Evolutionary conservation across 2,797 vertebrate genomes (phyloP).

Genomic region (Brachyalestes nurse): DNA sequence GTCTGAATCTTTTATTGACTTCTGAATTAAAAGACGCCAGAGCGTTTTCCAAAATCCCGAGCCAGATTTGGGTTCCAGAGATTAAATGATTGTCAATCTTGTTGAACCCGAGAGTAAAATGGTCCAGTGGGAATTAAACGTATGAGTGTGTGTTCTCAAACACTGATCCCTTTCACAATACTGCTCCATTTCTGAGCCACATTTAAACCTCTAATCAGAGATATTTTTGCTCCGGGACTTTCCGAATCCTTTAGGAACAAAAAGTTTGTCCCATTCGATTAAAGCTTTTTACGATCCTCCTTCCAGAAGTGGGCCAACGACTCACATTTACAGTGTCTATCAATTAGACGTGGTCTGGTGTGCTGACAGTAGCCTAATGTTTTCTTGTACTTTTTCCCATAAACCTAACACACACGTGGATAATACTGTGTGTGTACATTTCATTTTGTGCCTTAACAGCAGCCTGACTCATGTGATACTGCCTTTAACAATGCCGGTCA

Average conservation of each 20-base stretch:
- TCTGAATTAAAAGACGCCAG: neutral
- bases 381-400: neutral
- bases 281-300: neutral
- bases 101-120: neutral
- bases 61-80: neutral
- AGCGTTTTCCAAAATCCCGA: neutral
- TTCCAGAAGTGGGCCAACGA: neutral
- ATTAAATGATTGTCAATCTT: neutral
- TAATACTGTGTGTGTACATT: neutral
- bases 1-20: too few species aligned
- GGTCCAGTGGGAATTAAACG: neutral
- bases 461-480: neutral
- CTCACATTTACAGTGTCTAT: neutral
- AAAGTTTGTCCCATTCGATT: constrained; percentile 2
- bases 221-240: constrained; percentile 1
- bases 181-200: constrained; percentile 21
- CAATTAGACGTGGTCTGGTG: neutral
- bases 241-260: constrained; percentile 15
- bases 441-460: neutral
- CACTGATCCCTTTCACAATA: neutral
- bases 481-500: neutral
- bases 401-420: neutral
- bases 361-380: neutral
- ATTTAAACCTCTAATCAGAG: constrained; percentile 22
- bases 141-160: constrained; percentile 1